These are phyloP conservation scores for Hoplodrina blanda DNA, from an alignment of 2,888 invertebrate genomes.

Conservation along the genomic window DNA sequence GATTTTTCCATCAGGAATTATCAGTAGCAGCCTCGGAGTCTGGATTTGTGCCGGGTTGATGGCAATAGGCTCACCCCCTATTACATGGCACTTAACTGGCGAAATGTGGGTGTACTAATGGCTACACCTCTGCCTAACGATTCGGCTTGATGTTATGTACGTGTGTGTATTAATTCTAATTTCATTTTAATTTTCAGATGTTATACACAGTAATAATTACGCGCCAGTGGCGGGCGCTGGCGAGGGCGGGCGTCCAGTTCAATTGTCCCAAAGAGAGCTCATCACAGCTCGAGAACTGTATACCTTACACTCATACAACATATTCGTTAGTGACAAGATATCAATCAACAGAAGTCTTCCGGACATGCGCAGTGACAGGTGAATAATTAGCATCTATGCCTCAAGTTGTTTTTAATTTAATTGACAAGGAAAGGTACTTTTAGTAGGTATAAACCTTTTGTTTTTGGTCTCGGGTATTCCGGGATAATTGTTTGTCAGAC, in stretches of 20 bases:
- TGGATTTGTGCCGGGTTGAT: too few relatives aligned
- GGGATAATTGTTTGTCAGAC: too few relatives aligned
- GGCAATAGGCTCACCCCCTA: too few relatives aligned
- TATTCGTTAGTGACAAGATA: constrained; percentile 96
- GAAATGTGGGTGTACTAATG: too few relatives aligned
- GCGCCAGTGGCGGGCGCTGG: constrained; percentile 94
- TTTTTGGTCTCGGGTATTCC: too few relatives aligned
- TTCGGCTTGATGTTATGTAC: too few relatives aligned
- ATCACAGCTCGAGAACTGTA: constrained; percentile 95
- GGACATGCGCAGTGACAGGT: constrained; percentile 96
- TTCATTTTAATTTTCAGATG: constrained; percentile 84
- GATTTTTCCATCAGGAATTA: too few relatives aligned
- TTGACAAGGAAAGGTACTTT: too few relatives aligned
- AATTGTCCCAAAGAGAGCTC: constrained; percentile 93
- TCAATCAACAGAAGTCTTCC: constrained; percentile 95
- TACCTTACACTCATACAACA: constrained; percentile 96
- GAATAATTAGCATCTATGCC: background rate
- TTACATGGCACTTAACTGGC: too few relatives aligned
- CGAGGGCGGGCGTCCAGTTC: constrained; percentile 94
- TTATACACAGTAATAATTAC: constrained; percentile 94
- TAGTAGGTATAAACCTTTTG: too few relatives aligned
- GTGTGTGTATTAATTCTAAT: background rate
- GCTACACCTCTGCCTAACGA: too few relatives aligned
- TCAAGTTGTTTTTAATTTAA: background rate
- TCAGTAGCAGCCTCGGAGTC: too few relatives aligned